Base-by-base conservation (phyloP, 2,797 vertebrate species). In the Poeciliopsis infans region DNA sequence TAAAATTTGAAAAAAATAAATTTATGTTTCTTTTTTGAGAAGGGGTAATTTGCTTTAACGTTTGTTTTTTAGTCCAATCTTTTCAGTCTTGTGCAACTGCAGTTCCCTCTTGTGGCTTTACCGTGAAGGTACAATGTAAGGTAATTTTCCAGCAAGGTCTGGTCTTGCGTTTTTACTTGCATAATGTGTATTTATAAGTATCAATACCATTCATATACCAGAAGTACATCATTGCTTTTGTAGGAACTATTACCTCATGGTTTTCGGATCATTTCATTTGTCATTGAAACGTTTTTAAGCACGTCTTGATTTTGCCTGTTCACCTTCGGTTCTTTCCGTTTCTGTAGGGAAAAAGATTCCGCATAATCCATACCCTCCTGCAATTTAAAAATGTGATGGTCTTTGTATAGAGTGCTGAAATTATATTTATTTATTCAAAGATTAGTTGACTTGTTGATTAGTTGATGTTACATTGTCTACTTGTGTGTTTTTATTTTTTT, bases 51-150 rank as follows among this genome's bases (percentile, higher is more conserved):
- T 46, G 6, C n/a, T 12, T 11, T 66, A 7, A 66, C 7, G 5
- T 69, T 41, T 41, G 7, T n/a, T 39, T 5, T 68, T 2, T 4
- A n/a, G 25, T 28, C 1, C 4, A 25, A 5, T 0, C 16, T 11
- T 79, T 59, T 15, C 2, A 45, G 1, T 36, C 5, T n/a, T 28
- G 25, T 77, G 55, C 18, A 76, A 41, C 69, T 81, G 23, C 20
- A 69, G 0, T 74, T 84, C 79, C 83, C 84, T 85, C 84, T 41
- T 85, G 87, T 89, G 93, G 83, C 16, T 39, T 33, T 2, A 41
- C 0, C 31, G 13, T 73, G 41, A 53, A 74, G 8, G 41, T 53
- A 36, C 18, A 49, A 25, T 20, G 13, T 66, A 28, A 46, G 43
- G 23, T 16, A 55, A 28, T 7, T 68, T 7, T 28, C 31, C 20